A percentile compares a stretch with the other conserved stretches of the same genome.
Conservation (phyloP, 2,113 vertebrate genomes). For the Lycaon pictus region DNA sequence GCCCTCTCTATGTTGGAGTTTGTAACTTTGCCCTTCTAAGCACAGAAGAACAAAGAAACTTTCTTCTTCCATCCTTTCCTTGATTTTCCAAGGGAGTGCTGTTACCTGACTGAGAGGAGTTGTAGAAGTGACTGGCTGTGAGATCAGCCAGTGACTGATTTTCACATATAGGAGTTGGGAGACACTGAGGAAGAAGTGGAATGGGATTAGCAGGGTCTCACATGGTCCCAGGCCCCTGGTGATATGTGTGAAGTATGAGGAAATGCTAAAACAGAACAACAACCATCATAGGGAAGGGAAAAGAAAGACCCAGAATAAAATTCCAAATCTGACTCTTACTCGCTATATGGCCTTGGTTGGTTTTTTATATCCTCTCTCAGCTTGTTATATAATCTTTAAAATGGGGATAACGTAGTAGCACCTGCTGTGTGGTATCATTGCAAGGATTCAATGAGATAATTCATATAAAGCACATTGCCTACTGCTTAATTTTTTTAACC, state of each 20-base stretch:
- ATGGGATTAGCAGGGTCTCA: background rate
- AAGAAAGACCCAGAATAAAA: background rate
- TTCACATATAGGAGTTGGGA: background rate
- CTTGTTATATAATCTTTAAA: constrained; percentile 29
- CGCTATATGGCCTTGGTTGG: background rate
- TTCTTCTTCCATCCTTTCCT: background rate
- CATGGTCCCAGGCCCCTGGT: background rate
- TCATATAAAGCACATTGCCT: background rate
- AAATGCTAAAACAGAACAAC: background rate
- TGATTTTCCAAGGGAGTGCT: background rate
- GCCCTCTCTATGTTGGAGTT: background rate
- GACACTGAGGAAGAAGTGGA: background rate
- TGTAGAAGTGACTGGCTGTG: background rate
- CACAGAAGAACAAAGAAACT: background rate
- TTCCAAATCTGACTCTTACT: background rate
- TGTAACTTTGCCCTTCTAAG: background rate
- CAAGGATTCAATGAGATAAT: constrained; percentile 28
- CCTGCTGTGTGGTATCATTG: background rate
- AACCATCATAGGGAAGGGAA: background rate
- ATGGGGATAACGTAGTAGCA: background rate
- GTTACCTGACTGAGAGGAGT: background rate
- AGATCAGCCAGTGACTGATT: background rate
- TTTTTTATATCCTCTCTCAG: background rate
- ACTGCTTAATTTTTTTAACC: background rate
- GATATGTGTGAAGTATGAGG: background rate